phyloP scores from a whole-genome alignment of 1,140 invertebrate genomes.

The Drosophila ficusphila region DNA sequence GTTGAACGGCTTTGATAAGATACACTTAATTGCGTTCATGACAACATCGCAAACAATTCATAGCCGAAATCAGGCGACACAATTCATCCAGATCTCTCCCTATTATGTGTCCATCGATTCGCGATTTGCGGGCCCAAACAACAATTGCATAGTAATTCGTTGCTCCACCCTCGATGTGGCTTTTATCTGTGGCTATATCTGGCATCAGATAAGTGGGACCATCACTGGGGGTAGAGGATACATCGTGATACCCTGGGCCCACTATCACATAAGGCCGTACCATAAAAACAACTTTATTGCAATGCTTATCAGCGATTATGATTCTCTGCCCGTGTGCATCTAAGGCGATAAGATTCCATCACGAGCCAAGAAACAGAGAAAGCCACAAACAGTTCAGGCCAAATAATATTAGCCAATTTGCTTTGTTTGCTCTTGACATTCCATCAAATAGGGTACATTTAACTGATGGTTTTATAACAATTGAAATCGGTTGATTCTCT shows the following conservation, averaged over 20 bases:
- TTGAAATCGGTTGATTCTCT: too few species aligned
- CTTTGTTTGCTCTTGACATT: slow-evolving; percentile 2
- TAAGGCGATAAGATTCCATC: slow-evolving; percentile 44
- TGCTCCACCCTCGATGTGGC: slow-evolving; percentile 9
- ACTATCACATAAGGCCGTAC: slow-evolving; percentile 49
- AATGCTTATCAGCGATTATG: slow-evolving; percentile 69
- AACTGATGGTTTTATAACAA: not conserved
- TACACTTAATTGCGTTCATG: slow-evolving; percentile 52
- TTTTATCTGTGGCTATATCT: slow-evolving; percentile 24
- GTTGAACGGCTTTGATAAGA: slow-evolving; percentile 58
- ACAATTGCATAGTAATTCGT: slow-evolving; percentile 13
- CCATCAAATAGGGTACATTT: not conserved
- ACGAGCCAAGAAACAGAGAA: slow-evolving; percentile 31
- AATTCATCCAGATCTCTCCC: slow-evolving; percentile 14
- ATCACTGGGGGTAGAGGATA: slow-evolving; percentile 10
- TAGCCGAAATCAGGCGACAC: slow-evolving; percentile 36
- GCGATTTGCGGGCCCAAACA: not conserved
- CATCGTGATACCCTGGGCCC: slow-evolving; percentile 9
- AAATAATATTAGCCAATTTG: slow-evolving; percentile 12
- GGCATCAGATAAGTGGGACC: slow-evolving; percentile 15
- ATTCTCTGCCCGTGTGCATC: slow-evolving; percentile 52
- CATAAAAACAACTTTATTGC: slow-evolving; percentile 66
- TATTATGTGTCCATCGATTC: slow-evolving; percentile 22
- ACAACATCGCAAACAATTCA: slow-evolving; percentile 34
- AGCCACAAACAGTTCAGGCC: slow-evolving; percentile 17